Percentiles rank a stretch among this genome's conserved stretches.
These are phyloP conservation scores for Bombyx huttoni DNA, from an alignment of 2,888 invertebrate genomes.

Conservation along the genomic window DNA sequence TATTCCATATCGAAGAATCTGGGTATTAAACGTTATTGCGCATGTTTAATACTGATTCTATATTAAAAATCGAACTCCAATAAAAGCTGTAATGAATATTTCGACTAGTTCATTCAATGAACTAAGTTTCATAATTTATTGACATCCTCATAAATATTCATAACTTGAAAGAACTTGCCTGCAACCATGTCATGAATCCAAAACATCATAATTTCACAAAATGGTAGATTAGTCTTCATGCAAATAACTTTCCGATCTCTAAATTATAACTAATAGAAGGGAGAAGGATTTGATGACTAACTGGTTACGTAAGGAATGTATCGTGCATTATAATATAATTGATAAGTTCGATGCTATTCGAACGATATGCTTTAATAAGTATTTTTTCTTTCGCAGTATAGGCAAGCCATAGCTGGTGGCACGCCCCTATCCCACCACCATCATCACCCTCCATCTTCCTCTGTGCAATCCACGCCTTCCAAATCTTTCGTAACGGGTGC, in stretches of 20 bases:
- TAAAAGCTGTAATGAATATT: too few species aligned
- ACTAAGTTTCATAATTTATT: neutral
- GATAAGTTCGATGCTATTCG: constrained; percentile 5
- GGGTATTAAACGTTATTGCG: neutral
- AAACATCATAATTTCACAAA: constrained; percentile 24
- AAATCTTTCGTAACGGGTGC: constrained; percentile 71
- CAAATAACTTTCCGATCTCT: constrained; percentile 62
- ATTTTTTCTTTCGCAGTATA: constrained; percentile 77
- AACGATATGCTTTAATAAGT: constrained; percentile 2
- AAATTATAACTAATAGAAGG: constrained; percentile 56
- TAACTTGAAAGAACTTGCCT: constrained; percentile 23
- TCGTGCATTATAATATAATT: constrained; percentile 2
- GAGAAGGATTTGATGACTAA: constrained; percentile 60
- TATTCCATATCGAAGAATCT: too few species aligned
- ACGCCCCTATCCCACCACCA: constrained; percentile 55
- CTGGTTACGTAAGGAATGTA: constrained; percentile 24
- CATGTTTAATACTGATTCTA: neutral
- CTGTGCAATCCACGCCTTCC: constrained; percentile 76
- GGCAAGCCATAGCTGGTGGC: constrained; percentile 83
- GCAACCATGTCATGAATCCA: constrained; percentile 35
- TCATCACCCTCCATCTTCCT: constrained; percentile 62
- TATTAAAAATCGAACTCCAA: neutral
- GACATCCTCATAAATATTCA: neutral
- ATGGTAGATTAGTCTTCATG: constrained; percentile 47
- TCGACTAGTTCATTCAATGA: neutral